phyloP scores from a whole-genome alignment of 2,797 vertebrate genomes.

The Rhabdomys pumilio region DNA sequence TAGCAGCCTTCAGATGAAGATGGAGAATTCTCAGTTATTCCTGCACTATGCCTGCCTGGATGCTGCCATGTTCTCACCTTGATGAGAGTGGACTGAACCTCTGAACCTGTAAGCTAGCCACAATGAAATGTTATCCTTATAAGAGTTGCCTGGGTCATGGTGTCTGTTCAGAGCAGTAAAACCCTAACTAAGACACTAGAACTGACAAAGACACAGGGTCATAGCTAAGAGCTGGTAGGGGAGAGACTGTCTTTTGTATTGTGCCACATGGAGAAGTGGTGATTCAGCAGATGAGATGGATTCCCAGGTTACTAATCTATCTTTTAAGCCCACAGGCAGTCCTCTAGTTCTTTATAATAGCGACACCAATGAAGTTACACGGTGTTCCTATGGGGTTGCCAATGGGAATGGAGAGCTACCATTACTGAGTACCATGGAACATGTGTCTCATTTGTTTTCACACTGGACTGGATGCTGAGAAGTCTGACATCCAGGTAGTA shows the following conservation, averaged over 20 bases:
- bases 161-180: no score
- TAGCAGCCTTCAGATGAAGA: no score
- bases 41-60: no score
- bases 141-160: no score
- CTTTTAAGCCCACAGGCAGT: neutral
- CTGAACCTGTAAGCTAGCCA: no score
- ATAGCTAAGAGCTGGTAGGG: neutral
- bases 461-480: neutral
- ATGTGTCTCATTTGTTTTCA: neutral
- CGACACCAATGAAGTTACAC: neutral
- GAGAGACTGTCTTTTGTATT: accelerated
- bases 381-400: neutral
- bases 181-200: no score
- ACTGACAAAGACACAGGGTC: neutral
- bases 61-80: no score
- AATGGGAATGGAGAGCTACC: neutral
- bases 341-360: neutral
- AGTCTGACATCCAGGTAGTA: neutral
- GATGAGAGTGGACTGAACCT: no score
- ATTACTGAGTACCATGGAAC: neutral
- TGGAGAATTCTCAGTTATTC: no score
- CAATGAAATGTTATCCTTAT: no score
- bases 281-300: neutral
- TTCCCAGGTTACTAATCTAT: neutral
- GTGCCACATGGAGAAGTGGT: accelerated